Conservation (phyloP, 2,888 invertebrate species). For the Apeira syringaria region DNA sequence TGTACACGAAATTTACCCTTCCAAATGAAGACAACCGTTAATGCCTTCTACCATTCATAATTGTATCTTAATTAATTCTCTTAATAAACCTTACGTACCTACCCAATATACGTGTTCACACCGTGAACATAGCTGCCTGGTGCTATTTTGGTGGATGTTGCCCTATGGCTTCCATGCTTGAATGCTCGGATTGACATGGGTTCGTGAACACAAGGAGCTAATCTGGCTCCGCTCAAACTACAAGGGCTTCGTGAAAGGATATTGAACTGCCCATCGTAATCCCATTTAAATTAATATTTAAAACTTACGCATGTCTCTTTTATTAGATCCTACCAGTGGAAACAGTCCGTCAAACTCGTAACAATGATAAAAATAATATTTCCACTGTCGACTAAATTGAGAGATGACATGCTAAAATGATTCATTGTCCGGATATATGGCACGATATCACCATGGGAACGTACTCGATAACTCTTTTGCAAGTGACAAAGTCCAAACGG, state of each 20-base stretch:
- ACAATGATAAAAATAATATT: slow-evolving; percentile 11
- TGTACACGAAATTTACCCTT: no score
- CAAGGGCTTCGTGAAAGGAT: slow-evolving; percentile 41
- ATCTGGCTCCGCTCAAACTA: slow-evolving; percentile 41
- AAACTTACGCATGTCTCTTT: no score
- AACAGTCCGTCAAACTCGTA: slow-evolving; percentile 9
- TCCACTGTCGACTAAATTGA: slow-evolving; percentile 6
- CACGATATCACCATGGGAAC: slow-evolving; percentile 27
- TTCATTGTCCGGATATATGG: slow-evolving; percentile 25
- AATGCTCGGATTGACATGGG: slow-evolving; percentile 37
- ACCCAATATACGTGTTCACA: slow-evolving; percentile 15
- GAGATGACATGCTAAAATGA: slow-evolving; percentile 24
- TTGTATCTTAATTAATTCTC: no score
- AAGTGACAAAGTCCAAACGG: neutral
- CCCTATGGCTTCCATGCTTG: slow-evolving; percentile 38
- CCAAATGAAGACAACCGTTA: no score
- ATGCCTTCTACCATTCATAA: no score
- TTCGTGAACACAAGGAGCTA: slow-evolving; percentile 37
- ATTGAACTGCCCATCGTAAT: slow-evolving; percentile 36
- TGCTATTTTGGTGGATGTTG: slow-evolving; percentile 26
- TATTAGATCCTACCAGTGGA: no score
- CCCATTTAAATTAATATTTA: no score
- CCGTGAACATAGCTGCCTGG: slow-evolving; percentile 13
- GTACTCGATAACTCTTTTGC: slow-evolving; percentile 9
- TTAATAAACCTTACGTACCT: no score